Evolutionary conservation across 2,113 vertebrate genomes (phyloP), one percentile per base, ranked within the genome.

Genomic region (Verasper variegatus): DNA sequence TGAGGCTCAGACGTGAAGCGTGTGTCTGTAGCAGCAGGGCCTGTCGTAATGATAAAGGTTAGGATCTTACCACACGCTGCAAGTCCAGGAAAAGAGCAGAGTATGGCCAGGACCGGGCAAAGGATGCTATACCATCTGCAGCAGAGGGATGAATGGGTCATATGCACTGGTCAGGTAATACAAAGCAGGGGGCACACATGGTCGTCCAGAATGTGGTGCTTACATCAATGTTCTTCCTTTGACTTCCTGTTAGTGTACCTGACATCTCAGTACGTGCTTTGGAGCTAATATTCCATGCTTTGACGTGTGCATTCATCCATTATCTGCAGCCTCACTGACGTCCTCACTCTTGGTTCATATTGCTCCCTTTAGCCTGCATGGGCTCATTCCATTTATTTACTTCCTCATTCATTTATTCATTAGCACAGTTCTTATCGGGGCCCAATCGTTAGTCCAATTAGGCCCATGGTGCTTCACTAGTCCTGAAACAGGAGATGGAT

Each of bases 21-120:
- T 72, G 84, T 88, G 92, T 86, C 88, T 35, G 8, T 68, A 83
- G 88, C 90, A 92, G 91, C 88, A 86, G 89, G 88, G 82, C 81
- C 89, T 90, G 90, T 93, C 89, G 81, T n/a, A 84, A 75, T 61
- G 88, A 88, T 78, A 89, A 90, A 93, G 92, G 92, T 93, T 89
- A 80, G 85, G 83, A 80, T 90, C 85, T 89, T 82, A 88, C 85
- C 81, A 60, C 83, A 76, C 76, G 49, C 69, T 90, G 88, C 85
- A 86, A 88, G 89, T 87, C 89, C 90, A 82, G 76, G 84, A 78
- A 83, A 81, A 86, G 83, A 74, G 81, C 90, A 85, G 83, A 80
- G 84, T 86, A 86, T 59, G 86, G 84, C 85, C 86, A 77, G 78
- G 88, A 69, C 75, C 74, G 62, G 75, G 74, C 66, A 47, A 86